Base-by-base conservation (phyloP, 2,797 vertebrate genomes). In the Eleutherodactylus coqui region DNA sequence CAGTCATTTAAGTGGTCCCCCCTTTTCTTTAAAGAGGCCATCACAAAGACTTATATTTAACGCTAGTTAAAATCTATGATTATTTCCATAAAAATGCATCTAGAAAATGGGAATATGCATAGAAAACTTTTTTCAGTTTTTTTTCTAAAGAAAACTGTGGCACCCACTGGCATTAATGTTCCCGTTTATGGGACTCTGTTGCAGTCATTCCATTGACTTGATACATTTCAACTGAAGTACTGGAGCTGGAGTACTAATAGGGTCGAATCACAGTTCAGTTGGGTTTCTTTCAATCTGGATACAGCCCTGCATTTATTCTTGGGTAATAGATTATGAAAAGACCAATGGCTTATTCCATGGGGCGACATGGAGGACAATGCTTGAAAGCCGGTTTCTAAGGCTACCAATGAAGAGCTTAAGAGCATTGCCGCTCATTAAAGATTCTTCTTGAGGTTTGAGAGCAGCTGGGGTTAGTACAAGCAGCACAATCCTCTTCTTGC, bases 351-450 rank as follows among this genome's bases (percentile, higher is more conserved):
- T 7, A 0, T 79, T 88, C 79, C 89, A 17, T 75, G 80, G 87
- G 41, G 83, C 80, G 81, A 86, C 75, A 82, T 78, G 73, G 29
- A 45, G 17, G 75, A 85, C 83, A 87, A 80, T 0, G 0, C 82
- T 32, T 88, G 77, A 90, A 27, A 90, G 77, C 51, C n/a, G 17
- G 32, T 89, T 92, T 76, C 83, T 89, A 89, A 85, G 86, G 82
- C 55, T 81, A 89, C 89, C 85, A 53, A 69, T 0, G 86, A 81
- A 58, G 77, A 73, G 88, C 82, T 73, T 82, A 86, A 70, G 89
- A 87, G 87, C 55, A 78, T 72, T 83, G 86, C 38, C 80, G 51
- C 86, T 90, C 86, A 90, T 89, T 89, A 88, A 41, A 70, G 77
- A 87, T 86, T 84, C 85, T 83, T 73, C 85, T 79, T 69, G 80